These are phyloP conservation scores for Uropetala carovei DNA, from an alignment of 2,888 invertebrate species.

Conservation along the genomic window DNA sequence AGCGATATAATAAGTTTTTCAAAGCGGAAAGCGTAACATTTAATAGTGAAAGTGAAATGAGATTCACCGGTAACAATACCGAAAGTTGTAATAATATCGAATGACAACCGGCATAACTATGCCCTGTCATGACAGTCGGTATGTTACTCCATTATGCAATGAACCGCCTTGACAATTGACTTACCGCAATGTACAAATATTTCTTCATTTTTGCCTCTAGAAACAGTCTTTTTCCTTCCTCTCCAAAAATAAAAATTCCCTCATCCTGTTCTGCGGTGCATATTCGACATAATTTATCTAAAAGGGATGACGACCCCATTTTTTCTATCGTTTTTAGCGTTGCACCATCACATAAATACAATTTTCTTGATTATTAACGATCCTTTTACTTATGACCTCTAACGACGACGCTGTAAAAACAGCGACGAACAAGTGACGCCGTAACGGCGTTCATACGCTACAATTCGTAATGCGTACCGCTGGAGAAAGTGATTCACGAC, in stretches of 20 bases:
- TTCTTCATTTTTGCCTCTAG: constrained; percentile 82
- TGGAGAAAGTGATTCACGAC: constrained; percentile 40
- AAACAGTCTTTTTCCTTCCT: constrained; percentile 81
- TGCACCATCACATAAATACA: constrained; percentile 66
- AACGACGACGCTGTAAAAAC: constrained; percentile 69
- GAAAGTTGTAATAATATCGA: not conserved
- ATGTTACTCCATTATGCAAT: constrained; percentile 62
- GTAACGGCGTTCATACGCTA: constrained; percentile 64
- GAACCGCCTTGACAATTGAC: constrained; percentile 69
- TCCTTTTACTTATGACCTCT: constrained; percentile 69
- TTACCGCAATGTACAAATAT: constrained; percentile 83
- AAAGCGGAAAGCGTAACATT: not conserved
- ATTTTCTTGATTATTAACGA: constrained; percentile 69
- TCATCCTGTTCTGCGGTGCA: constrained; percentile 80
- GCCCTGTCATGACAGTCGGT: constrained; percentile 56
- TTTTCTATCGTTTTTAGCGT: constrained; percentile 65
- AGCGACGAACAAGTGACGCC: constrained; percentile 69
- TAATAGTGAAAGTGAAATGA: constrained; percentile 40
- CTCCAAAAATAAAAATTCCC: constrained; percentile 81
- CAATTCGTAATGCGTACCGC: constrained; percentile 61
- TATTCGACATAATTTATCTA: constrained; percentile 80
- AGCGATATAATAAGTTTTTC: not conserved
- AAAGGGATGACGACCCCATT: constrained; percentile 70
- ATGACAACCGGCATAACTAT: constrained; percentile 63
- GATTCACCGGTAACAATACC: constrained; percentile 35